Conservation (phyloP, 2,797 vertebrate species). For the Pseudochirops corinnae region DNA sequence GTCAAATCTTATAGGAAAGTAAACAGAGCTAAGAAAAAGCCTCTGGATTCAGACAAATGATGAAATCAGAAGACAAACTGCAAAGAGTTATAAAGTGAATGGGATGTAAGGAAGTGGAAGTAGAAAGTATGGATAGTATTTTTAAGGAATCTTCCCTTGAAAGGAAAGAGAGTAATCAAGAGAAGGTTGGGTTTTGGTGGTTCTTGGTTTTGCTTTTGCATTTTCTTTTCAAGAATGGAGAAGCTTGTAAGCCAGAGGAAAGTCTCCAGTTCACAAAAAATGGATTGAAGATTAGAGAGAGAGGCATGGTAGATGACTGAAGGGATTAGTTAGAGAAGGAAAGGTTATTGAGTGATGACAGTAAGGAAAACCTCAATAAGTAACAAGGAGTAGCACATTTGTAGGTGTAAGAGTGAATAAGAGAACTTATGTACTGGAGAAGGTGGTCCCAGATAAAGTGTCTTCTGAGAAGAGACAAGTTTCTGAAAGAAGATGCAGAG, state of each 20-base stretch:
- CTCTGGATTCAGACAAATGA: too few relatives aligned
- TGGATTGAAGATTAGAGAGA: not conserved
- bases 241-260: too few relatives aligned
- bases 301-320: not conserved
- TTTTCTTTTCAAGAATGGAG: too few relatives aligned
- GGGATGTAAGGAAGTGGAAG: too few relatives aligned
- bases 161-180: too few relatives aligned
- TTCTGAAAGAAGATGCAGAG: not conserved
- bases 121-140: too few relatives aligned
- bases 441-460: not conserved
- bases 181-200: too few relatives aligned
- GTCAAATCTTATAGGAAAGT: not conserved
- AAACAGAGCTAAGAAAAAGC: not conserved
- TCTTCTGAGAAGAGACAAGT: not conserved
- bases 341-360: not conserved
- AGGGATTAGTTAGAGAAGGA: not conserved
- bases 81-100: too few relatives aligned
- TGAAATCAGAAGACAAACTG: too few relatives aligned
- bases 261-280: not conserved
- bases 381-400: not conserved
- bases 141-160: too few relatives aligned
- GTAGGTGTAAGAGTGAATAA: not conserved
- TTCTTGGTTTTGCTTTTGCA: too few relatives aligned
- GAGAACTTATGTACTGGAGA: not conserved
- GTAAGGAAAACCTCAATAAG: not conserved